Evolutionary conservation across 2,113 vertebrate species (phyloP).

Genomic region (Syrmaticus mikado): DNA sequence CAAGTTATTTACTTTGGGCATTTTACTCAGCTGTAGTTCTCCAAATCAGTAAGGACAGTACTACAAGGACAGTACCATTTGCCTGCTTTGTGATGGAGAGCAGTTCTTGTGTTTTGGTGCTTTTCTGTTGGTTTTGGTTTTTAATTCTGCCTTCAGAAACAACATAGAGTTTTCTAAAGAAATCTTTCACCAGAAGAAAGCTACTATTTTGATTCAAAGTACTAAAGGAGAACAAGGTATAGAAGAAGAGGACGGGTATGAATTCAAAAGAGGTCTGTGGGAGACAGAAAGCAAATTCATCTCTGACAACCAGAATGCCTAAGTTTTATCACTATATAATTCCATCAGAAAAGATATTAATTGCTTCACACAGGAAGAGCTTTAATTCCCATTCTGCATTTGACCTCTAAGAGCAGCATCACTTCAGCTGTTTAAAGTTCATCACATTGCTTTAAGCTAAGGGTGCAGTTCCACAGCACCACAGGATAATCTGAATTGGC

Average conservation of each 20-base stretch:
- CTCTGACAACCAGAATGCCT: neutral
- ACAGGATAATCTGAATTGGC: fast-evolving
- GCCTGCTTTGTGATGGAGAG: neutral
- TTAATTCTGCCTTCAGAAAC: neutral
- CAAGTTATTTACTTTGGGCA: neutral
- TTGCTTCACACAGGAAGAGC: neutral
- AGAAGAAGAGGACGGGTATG: neutral
- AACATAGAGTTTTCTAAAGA: neutral
- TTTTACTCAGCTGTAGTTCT: neutral
- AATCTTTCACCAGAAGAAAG: neutral
- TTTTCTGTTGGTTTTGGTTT: neutral
- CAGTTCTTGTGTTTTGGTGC: neutral
- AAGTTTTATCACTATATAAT: neutral
- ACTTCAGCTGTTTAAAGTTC: neutral
- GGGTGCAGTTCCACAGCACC: neutral
- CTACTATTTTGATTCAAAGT: neutral
- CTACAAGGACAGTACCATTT: neutral
- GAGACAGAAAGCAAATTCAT: neutral
- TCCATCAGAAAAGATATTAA: neutral
- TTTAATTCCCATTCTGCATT: neutral
- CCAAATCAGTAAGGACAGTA: too few species aligned
- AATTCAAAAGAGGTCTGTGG: neutral
- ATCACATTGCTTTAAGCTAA: neutral
- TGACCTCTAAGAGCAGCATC: neutral
- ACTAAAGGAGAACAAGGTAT: neutral